Evolutionary conservation across 2,888 invertebrate genomes (phyloP), one percentile per base, ranked within the genome.

Genomic region (Drosophila sordidula): DNA sequence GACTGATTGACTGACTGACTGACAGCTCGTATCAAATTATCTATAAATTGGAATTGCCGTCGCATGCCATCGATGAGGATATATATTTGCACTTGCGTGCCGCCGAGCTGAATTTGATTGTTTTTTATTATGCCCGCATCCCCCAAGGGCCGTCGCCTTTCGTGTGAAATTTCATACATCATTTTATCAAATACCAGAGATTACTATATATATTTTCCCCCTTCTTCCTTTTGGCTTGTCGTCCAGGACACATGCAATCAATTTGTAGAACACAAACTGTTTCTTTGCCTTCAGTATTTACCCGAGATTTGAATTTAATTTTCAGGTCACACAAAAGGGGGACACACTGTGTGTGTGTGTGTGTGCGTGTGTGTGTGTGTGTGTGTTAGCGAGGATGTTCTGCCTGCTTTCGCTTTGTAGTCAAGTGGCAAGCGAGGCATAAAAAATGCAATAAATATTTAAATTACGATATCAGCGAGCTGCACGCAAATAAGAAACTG

Each of bases 301-400:
- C 74, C 59, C 65, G 70, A 82, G 87, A 81, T 88, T 89, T 82
- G 75, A 78, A 87, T 87, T 84, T 82, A 90, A 89, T 89, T 89
- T 89, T 89, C 77, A 78, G 89, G 89, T 90, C 89, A 89, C 61
- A 70, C 70, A 84, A 79, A 64, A 72, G 39, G 68, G 56, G 76
- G 74, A 68, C 80, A 70, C 62, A 45, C 52, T 32, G 39, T 38
- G 8, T 9, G 34, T 58, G 6, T 49, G 36, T 68, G 36, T 62
- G 9, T 51, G 25, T 16, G 22, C 50, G 52, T 68, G 49, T 54
- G 38, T 42, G 26, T 56, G 29, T 45, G n/a, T n/a, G n/a, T n/a
- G n/a, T n/a, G 41, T 32, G n/a, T 59, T 65, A 46, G 50, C 39
- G 46, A 67, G 74, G 65, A 70, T 73, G 52, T 77, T 58, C 62